Conservation (phyloP, 2,113 vertebrate species). For the Chamaetylas fuelleborni region DNA sequence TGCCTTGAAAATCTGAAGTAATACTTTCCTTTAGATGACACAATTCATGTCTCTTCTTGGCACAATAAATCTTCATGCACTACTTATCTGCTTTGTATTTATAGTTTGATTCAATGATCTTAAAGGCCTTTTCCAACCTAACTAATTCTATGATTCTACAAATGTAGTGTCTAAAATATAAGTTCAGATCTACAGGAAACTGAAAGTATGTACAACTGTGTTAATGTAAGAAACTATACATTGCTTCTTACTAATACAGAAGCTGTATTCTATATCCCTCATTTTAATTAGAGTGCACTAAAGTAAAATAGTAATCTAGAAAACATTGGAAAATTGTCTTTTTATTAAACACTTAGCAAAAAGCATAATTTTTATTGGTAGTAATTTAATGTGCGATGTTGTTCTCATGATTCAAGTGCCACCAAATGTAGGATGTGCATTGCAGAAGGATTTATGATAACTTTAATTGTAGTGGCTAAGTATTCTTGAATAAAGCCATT, state of each 20-base stretch:
- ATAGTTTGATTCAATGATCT: background rate
- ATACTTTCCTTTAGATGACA: background rate
- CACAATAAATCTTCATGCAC: background rate
- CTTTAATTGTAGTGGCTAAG: background rate
- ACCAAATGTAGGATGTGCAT: conserved; percentile 12
- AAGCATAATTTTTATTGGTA: conserved; percentile 51
- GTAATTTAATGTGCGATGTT: conserved; percentile 41
- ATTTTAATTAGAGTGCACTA: conserved; percentile 43
- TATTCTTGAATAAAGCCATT: conserved; percentile 1
- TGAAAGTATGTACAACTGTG: background rate
- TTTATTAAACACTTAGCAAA: conserved; percentile 47
- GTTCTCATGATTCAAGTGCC: conserved; percentile 20
- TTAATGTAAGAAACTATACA: background rate
- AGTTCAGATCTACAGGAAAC: background rate
- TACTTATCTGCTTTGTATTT: background rate
- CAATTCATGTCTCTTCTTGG: background rate
- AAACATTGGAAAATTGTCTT: background rate
- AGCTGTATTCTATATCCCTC: background rate
- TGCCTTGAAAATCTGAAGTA: background rate
- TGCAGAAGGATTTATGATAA: conserved; percentile 52
- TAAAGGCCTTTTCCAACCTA: background rate
- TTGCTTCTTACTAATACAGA: background rate
- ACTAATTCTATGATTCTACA: background rate
- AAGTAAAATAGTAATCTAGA: conserved; percentile 43
- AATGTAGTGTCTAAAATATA: background rate